phyloP scores from a whole-genome alignment of 2,888 invertebrate species.

The Himalopsyche japonica region DNA sequence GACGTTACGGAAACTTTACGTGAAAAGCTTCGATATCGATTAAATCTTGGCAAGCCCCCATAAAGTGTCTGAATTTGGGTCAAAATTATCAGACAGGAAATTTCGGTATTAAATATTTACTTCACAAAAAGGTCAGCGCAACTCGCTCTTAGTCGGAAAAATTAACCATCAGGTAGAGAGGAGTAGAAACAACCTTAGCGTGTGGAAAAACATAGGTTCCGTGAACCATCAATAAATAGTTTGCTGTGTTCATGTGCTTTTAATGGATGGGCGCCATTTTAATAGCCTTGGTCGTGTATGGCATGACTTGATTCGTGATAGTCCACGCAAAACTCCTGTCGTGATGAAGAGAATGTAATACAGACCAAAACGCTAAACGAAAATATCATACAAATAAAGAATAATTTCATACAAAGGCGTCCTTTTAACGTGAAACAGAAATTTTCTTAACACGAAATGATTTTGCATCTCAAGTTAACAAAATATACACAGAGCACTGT shows the following conservation, averaged over 20 bases:
- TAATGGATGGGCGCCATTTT: not conserved
- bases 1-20: too few relatives aligned
- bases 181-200: not conserved
- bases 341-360: too few relatives aligned
- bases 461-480: too few relatives aligned
- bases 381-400: too few relatives aligned
- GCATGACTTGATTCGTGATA: not conserved
- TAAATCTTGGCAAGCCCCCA: not conserved
- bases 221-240: not conserved
- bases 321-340: not conserved
- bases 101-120: not conserved
- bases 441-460: too few relatives aligned
- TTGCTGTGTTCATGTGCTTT: not conserved
- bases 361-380: too few relatives aligned
- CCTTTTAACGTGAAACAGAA: too few relatives aligned
- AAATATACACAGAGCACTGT: too few relatives aligned
- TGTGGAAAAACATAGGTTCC: not conserved
- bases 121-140: not conserved
- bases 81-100: not conserved
- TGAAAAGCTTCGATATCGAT: not conserved
- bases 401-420: too few relatives aligned
- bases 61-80: not conserved
- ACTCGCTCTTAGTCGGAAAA: not conserved
- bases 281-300: not conserved
- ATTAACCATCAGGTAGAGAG: not conserved